Conservation (phyloP, 1,140 invertebrate species). For the Vollenhovia emeryi region DNA sequence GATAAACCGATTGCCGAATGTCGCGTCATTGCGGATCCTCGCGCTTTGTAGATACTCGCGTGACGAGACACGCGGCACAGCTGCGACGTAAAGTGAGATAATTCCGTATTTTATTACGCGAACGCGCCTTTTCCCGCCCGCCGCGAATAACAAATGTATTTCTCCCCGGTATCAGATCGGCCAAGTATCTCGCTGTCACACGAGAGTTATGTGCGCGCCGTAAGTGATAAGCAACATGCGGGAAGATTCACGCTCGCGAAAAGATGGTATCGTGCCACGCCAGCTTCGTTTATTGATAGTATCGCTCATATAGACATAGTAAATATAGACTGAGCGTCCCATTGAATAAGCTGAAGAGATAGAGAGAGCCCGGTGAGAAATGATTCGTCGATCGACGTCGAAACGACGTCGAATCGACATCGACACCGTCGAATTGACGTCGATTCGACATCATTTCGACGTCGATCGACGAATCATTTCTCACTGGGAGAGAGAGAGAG, state of each 20-base stretch:
- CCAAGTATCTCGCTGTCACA: background rate
- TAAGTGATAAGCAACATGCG: background rate
- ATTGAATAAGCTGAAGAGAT: no score
- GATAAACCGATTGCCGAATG: background rate
- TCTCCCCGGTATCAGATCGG: background rate
- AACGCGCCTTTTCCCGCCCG: background rate
- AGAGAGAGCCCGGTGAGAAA: no score
- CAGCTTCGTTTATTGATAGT: constrained; percentile 26
- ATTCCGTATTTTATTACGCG: background rate
- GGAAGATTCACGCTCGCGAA: background rate
- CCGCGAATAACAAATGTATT: background rate
- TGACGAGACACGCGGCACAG: background rate
- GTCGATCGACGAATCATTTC: no score
- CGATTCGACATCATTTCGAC: no score
- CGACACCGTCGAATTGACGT: no score
- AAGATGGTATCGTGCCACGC: background rate
- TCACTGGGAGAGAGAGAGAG: no score
- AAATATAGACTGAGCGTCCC: no score
- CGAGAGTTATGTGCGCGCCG: background rate
- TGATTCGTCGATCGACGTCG: no score
- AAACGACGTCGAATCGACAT: no score
- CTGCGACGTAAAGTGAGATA: background rate
- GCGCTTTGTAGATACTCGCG: background rate
- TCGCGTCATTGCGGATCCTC: background rate
- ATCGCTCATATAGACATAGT: no score